These are phyloP conservation scores for Anniella stebbinsi DNA, from an alignment of 2,797 vertebrate genomes.

Conservation along the genomic window DNA sequence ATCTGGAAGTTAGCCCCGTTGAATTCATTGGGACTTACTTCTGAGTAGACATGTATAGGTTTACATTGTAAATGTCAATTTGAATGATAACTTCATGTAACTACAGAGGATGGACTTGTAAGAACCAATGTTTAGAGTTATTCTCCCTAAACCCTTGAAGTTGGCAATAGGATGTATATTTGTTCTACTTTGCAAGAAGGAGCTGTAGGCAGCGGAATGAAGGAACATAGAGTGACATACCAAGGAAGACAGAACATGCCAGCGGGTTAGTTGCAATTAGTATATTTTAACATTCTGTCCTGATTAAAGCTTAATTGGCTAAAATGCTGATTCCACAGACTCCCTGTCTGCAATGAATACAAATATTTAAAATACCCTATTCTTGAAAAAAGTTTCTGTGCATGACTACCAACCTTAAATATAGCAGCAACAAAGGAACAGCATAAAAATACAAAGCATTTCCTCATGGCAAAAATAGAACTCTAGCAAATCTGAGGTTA, in stretches of 20 bases:
- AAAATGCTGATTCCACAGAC: conserved; percentile 66
- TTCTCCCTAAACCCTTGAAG: conserved; percentile 14
- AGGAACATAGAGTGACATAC: conserved; percentile 41
- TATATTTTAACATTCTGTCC: conserved; percentile 70
- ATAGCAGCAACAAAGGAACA: conserved; percentile 59
- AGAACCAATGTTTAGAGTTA: neutral
- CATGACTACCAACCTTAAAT: conserved; percentile 41
- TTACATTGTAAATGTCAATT: neutral
- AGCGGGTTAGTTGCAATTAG: conserved; percentile 66
- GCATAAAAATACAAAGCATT: conserved; percentile 57
- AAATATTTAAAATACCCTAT: conserved; percentile 71
- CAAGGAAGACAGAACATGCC: conserved; percentile 54
- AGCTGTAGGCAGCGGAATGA: conserved; percentile 23
- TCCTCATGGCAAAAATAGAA: conserved; percentile 32
- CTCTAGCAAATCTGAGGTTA: conserved; percentile 4
- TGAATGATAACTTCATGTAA: neutral
- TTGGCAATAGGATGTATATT: conserved; percentile 6
- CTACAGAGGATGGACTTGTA: neutral
- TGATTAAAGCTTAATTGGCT: conserved; percentile 74
- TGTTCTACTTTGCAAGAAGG: conserved; percentile 36
- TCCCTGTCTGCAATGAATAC: conserved; percentile 68
- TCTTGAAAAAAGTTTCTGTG: conserved; percentile 60
- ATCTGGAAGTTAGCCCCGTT: neutral
- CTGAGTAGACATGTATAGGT: neutral
- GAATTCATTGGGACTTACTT: neutral